Percentiles rank a stretch among this genome's conserved stretches.
These are phyloP conservation scores for Protobothrops flavoviridis DNA, from an alignment of 2,113 vertebrate genomes.

Conservation along the genomic window DNA sequence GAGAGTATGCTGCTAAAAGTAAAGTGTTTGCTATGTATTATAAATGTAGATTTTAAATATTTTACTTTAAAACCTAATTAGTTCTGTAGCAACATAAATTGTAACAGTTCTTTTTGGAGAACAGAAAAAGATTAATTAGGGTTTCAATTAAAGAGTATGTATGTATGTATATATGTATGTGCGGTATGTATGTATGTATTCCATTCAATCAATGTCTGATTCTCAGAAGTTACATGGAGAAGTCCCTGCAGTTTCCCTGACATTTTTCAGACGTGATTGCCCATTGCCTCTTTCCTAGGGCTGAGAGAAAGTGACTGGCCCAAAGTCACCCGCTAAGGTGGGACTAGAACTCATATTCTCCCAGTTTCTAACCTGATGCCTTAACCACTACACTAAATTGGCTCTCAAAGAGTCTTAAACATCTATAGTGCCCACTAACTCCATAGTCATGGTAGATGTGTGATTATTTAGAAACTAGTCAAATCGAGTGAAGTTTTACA, in stretches of 20 bases:
- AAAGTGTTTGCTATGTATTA: not conserved
- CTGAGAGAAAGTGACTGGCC: not conserved
- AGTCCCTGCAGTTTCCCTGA: not conserved
- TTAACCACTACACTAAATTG: not conserved
- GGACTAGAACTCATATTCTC: not conserved
- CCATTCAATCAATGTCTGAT: not conserved
- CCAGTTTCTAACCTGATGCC: not conserved
- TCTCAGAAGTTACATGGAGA: not conserved
- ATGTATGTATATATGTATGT: not conserved
- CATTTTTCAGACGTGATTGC: not conserved
- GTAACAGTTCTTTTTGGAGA: not conserved
- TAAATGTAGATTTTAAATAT: not conserved
- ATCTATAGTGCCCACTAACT: not conserved
- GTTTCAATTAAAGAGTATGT: not conserved
- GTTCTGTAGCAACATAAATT: not conserved
- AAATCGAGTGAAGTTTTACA: not conserved
- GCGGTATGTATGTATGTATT: not conserved
- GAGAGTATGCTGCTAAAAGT: not conserved
- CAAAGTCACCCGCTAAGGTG: not conserved
- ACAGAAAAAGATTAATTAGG: not conserved
- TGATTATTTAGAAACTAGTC: not conserved
- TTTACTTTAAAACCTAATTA: not conserved
- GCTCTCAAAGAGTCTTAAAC: not conserved
- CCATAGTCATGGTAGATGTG: not conserved
- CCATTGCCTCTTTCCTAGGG: not conserved